Evolutionary conservation across 2,113 vertebrate genomes (phyloP).

Genomic region (Hassar affinis): DNA sequence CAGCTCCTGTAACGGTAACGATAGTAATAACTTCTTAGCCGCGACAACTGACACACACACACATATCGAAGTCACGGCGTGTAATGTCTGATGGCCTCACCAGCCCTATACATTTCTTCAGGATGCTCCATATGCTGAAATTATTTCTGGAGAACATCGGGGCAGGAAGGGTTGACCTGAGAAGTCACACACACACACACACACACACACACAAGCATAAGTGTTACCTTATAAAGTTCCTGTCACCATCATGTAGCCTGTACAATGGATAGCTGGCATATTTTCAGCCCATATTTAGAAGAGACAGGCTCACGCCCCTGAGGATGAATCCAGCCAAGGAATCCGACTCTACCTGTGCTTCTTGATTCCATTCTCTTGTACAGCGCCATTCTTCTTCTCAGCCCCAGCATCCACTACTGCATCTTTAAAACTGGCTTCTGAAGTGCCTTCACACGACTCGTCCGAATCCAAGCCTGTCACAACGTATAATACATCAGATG

Average conservation of each 20-base stretch:
- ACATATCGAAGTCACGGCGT: background rate
- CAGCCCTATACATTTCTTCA: slow-evolving; percentile 96
- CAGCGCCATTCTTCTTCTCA: slow-evolving; percentile 75
- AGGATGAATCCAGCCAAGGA: slow-evolving; percentile 32
- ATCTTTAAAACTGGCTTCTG: slow-evolving; percentile 84
- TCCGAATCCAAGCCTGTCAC: slow-evolving; percentile 92
- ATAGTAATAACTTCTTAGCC: background rate
- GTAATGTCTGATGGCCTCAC: slow-evolving; percentile 69
- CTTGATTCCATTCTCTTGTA: slow-evolving; percentile 89
- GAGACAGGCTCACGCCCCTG: background rate
- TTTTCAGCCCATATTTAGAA: background rate
- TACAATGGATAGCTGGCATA: background rate
- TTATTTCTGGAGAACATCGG: slow-evolving; percentile 91
- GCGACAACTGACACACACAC: background rate
- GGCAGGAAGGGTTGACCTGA: slow-evolving; percentile 84
- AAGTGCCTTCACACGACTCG: slow-evolving; percentile 86
- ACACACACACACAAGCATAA: background rate
- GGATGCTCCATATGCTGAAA: slow-evolving; percentile 92
- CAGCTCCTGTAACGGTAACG: slow-evolving; percentile 77
- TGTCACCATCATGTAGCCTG: background rate
- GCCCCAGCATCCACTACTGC: slow-evolving; percentile 71
- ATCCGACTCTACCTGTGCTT: slow-evolving; percentile 82
- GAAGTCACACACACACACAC: slow-evolving; percentile 25
- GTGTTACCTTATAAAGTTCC: background rate
- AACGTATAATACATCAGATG: background rate